Evolutionary conservation across 2,797 vertebrate species (phyloP), one percentile per base, ranked within the genome.

Genomic region (Eospalax fontanierii): DNA sequence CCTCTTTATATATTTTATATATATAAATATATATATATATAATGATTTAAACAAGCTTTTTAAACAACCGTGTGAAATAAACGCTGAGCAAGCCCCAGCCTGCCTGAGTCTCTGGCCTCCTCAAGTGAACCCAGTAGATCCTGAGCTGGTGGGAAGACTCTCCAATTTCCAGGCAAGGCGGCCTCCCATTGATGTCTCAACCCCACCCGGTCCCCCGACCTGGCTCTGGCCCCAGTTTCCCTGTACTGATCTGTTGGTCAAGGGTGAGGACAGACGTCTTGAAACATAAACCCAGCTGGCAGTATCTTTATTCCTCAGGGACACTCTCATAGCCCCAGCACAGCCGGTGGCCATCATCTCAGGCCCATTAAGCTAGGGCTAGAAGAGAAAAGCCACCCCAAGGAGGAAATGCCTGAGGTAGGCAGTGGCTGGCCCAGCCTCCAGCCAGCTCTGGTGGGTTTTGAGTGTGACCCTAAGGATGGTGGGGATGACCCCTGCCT

Each of bases 51-150:
- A 96, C 94, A 84, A 96, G 97, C 97, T 97, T 98, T 94, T 98
- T 89, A 89, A 98, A 98, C 96, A 97, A 96, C 97, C 97, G 68
- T 98, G 97, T 95, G 97, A 98, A 98, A 98, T 98, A 98, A 98
- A 98, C 96, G 96, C 97, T 96, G 93, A 91, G 93, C 21, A 80
- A 92, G 66, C 76, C 83, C 61, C 71, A 74, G 84, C 30, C 95
- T 2, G 35, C 50, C 59, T 76, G 46, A 50, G 90, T 89, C 57
- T 95, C 84, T 63, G 91, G 81, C 87, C 83, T 92, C 86, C 78
- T 84, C 80, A 16, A 93, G 93, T 68, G 94, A 95, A 91, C 86
- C 75, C n/a, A 1, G 81, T 16, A 50, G 90, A 40, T 59, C 61
- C 71, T 8, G 24, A 57, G 80, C 79, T 66, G 92, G 59, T 0